A percentile compares a stretch with the other conserved stretches of the same genome.
Conservation (phyloP, 2,797 vertebrate genomes). For the Leuciscus waleckii region DNA sequence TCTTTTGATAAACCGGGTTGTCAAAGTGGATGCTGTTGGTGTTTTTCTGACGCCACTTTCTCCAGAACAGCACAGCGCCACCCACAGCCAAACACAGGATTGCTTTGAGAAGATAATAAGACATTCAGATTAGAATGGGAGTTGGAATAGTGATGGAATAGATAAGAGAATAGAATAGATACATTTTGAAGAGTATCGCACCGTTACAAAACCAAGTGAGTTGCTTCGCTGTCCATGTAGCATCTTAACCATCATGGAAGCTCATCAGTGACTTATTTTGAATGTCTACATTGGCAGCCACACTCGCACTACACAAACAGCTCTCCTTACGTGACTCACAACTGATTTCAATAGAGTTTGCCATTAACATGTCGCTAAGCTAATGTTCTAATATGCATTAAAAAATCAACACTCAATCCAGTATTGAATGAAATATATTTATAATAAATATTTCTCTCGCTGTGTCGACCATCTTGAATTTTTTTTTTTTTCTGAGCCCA, state of each 20-base stretch:
- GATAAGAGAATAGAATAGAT: neutral
- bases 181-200: neutral
- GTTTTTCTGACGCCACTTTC: conserved; percentile 84
- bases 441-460: neutral
- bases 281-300: neutral
- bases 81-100: conserved; percentile 75
- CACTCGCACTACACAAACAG: neutral
- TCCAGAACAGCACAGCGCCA: conserved; percentile 82
- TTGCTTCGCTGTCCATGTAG: neutral
- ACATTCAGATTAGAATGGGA: neutral
- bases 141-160: neutral
- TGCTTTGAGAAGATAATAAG: conserved; percentile 63
- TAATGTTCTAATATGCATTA: neutral
- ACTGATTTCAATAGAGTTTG: neutral
- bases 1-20: conserved; percentile 94
- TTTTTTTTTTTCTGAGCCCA: too few relatives aligned
- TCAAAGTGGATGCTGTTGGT: conserved; percentile 92
- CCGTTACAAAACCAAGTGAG: neutral
- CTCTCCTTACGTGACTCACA: neutral
- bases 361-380: neutral
- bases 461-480: neutral
- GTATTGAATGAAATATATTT: neutral
- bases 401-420: neutral
- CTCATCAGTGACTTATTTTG: neutral
- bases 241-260: neutral